Evolutionary conservation across 2,888 invertebrate genomes (phyloP).

Genomic region (Sphaerophoria taeniata): DNA sequence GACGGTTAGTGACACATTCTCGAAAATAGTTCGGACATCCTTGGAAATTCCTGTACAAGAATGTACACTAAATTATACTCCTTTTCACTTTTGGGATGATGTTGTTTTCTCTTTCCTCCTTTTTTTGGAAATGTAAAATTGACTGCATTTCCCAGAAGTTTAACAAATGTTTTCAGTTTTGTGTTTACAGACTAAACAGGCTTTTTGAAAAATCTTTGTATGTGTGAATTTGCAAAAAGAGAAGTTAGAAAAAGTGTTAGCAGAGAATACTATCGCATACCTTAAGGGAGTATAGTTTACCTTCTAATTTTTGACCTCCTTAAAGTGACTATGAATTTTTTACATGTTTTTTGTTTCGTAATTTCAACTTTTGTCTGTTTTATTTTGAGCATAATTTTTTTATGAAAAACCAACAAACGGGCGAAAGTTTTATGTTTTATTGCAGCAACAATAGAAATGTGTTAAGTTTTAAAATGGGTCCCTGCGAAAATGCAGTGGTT

Average conservation of each 20-base stretch:
- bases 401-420: neutral
- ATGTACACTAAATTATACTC: neutral
- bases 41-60: neutral
- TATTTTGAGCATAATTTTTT: constrained; percentile 1
- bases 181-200: neutral
- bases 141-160: constrained; percentile 13
- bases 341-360: neutral
- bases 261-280: constrained; percentile 17
- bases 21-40: neutral
- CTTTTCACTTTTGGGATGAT: neutral
- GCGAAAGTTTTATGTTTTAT: neutral
- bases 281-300: neutral
- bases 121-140: constrained; percentile 7
- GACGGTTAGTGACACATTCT: neutral
- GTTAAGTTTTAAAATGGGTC: neutral
- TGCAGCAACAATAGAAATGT: neutral
- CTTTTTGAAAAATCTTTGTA: neutral
- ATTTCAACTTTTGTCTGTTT: neutral
- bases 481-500: constrained; percentile 6
- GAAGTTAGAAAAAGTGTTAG: constrained; percentile 10
- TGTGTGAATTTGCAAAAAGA: neutral
- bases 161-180: neutral
- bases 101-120: neutral
- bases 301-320: constrained; percentile 3
- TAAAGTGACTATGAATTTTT: neutral